Conservation (phyloP, 2,797 vertebrate genomes). For the Xerus rutilus region DNA sequence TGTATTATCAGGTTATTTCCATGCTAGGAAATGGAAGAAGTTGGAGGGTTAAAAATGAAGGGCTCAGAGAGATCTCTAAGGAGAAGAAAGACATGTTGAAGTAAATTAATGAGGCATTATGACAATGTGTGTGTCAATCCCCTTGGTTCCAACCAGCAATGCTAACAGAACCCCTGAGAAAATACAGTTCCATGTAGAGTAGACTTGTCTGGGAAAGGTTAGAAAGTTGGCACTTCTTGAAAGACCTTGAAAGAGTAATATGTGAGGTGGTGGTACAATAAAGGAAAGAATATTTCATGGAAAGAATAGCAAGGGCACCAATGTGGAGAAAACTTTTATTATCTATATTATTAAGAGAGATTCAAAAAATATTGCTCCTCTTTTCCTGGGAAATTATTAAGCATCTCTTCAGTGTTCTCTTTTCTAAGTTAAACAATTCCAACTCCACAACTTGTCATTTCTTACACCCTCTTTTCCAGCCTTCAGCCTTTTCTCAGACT, state of each 20-base stretch:
- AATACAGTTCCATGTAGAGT: neutral
- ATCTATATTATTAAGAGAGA: neutral
- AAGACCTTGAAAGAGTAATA: neutral
- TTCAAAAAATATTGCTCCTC: neutral
- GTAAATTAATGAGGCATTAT: neutral
- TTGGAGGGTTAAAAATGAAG: neutral
- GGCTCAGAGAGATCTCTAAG: neutral
- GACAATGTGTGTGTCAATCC: neutral
- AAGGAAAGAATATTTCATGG: neutral
- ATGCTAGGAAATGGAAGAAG: neutral
- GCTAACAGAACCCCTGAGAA: neutral
- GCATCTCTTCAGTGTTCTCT: neutral
- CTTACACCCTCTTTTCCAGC: neutral
- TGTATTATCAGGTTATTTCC: neutral
- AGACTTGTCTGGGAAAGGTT: neutral
- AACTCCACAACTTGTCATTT: neutral
- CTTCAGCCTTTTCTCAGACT: neutral
- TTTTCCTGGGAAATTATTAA: neutral
- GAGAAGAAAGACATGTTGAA: neutral
- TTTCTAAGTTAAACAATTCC: neutral
- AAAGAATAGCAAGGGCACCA: neutral
- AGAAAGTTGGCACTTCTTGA: neutral
- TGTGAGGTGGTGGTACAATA: neutral
- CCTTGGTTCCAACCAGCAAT: neutral
- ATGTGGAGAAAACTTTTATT: neutral